Conservation (phyloP, 1,140 invertebrate genomes). For the Physella acuta region DNA sequence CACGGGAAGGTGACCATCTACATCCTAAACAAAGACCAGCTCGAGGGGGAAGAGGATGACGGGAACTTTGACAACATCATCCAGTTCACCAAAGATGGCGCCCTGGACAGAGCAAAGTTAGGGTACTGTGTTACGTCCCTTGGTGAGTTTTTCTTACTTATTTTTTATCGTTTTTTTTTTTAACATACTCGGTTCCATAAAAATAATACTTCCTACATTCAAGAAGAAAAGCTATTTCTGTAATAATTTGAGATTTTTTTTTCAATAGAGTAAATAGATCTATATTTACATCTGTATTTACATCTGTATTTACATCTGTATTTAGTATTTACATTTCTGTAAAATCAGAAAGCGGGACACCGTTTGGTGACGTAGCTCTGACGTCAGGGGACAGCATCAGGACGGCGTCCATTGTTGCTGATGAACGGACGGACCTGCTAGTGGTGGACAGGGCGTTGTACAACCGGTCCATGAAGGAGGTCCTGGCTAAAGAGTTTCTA, state of each 20-base stretch:
- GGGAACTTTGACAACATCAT: conserved; percentile 31
- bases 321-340: too few species aligned
- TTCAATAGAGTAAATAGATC: too few species aligned
- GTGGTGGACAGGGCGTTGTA: conserved; percentile 53
- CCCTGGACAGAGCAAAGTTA: conserved; percentile 43
- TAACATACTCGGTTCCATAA: too few species aligned
- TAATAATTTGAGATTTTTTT: too few species aligned
- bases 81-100: conserved; percentile 32
- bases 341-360: conserved; percentile 48
- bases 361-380: conserved; percentile 57
- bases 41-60: conserved; percentile 34
- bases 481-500: conserved; percentile 54
- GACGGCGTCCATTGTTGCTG: conserved; percentile 53
- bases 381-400: conserved; percentile 50
- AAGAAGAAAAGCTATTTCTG: too few species aligned
- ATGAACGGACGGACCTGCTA: conserved; percentile 52
- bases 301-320: too few species aligned
- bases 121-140: conserved; percentile 51
- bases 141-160: conserved; percentile 35
- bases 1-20: conserved; percentile 53
- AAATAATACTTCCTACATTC: too few species aligned
- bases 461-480: conserved; percentile 54
- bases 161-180: neutral
- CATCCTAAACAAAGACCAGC: conserved; percentile 50
- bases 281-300: too few species aligned